Evolutionary conservation across 2,797 vertebrate genomes (phyloP), one percentile per base, ranked within the genome.

Genomic region (Chelidonichthys spinosus): DNA sequence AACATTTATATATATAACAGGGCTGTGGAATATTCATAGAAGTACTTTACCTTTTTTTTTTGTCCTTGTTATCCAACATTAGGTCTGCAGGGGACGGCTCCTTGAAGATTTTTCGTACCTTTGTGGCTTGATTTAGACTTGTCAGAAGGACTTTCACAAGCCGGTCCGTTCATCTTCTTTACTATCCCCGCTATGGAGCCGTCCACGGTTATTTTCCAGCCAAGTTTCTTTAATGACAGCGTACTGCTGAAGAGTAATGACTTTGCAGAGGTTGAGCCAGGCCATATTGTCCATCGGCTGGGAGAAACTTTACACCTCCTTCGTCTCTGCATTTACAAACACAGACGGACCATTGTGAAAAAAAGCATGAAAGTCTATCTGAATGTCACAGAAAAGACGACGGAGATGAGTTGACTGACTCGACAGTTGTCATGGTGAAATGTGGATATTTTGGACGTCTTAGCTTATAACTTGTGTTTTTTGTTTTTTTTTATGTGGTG

Each of bases 391-490:
- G 50, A 68, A 65, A 54, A 75, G 55, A 68, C 7, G 2, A 69
- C 65, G 55, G 35, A 50, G 33, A 77, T 2, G 14, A 74, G 37
- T 15, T 63, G 64, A 75, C 65, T 65, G 54, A 6, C 39, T 69
- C 32, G 36, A 76, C 61, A 76, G 67, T 61, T 36, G 2, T 40
- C 39, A 50, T 15, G 59, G n/a, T 64, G 56, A 79, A 76, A 76
- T 62, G 52, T 74, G 87, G 75, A 89, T 67, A 53, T 83, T 84
- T 89, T 77, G 76, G 86, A 84, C 52, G 44, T 81, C 59, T 86
- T 78, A 63, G 81, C 85, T 82, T 84, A 61, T 82, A 85, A 81
- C 70, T 84, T 87, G 55, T 90, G 77, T 83, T 89, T 80, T 79
- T 25, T 25, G 25, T 25, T 25, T 25, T 25, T 25, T 25, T 74